Evolutionary conservation across 1,140 invertebrate genomes (phyloP).

Genomic region (Globodera ellingtonae): DNA sequence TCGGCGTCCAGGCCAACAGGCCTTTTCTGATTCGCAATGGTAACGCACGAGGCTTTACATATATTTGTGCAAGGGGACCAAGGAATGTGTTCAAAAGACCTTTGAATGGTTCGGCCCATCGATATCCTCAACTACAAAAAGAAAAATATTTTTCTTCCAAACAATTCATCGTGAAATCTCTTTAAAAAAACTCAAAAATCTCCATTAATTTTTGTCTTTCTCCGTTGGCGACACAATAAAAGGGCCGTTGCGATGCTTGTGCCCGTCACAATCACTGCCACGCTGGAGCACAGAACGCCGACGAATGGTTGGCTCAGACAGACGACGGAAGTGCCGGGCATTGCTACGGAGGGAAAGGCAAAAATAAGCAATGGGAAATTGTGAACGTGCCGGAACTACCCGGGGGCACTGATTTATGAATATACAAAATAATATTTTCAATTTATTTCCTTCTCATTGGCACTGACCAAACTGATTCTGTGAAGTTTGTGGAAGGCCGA

Average conservation of each 20-base stretch:
- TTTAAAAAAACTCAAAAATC: background rate
- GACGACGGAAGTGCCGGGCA: background rate
- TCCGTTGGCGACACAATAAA: conserved; percentile 4
- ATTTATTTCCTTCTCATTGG: background rate
- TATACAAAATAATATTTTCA: background rate
- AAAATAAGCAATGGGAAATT: background rate
- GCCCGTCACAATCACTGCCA: background rate
- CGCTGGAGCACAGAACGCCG: background rate
- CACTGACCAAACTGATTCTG: background rate
- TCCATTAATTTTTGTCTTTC: background rate
- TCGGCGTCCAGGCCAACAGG: too few relatives aligned
- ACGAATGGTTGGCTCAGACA: conserved; percentile 7
- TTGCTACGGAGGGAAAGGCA: background rate
- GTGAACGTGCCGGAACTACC: too few relatives aligned
- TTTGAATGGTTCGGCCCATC: too few relatives aligned
- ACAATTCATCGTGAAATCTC: background rate
- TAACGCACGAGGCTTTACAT: too few relatives aligned
- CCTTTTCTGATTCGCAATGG: too few relatives aligned
- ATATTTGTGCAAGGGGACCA: too few relatives aligned
- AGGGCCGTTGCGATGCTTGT: background rate
- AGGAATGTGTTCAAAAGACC: too few relatives aligned
- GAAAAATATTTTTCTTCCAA: too few relatives aligned
- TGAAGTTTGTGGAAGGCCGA: background rate
- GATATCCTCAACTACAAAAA: too few relatives aligned
- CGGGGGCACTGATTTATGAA: background rate